phyloP scores from a whole-genome alignment of 2,113 vertebrate genomes.

The Delphinus delphis region DNA sequence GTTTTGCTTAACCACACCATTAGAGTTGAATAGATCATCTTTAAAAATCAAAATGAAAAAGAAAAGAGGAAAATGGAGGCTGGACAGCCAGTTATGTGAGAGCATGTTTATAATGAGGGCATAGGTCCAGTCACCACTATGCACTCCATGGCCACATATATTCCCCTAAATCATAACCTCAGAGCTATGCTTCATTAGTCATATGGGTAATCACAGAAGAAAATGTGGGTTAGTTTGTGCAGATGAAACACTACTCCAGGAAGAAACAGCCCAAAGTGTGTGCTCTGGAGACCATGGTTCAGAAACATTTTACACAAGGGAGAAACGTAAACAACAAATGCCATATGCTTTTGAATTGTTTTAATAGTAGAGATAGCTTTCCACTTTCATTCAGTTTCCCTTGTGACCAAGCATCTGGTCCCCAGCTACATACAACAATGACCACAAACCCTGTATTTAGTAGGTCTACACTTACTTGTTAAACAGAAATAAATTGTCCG shows the following conservation, averaged over 20 bases:
- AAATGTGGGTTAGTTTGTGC: constrained; percentile 59
- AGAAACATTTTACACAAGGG: constrained; percentile 59
- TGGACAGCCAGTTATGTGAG: background rate
- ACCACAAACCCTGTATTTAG: constrained; percentile 39
- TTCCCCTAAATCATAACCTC: constrained; percentile 65
- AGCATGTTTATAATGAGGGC: background rate
- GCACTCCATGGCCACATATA: background rate
- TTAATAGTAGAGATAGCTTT: background rate
- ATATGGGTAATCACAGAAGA: constrained; percentile 68
- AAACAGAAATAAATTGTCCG: constrained; percentile 15
- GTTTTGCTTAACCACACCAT: background rate
- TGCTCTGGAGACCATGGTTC: constrained; percentile 42
- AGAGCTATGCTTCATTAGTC: constrained; percentile 64
- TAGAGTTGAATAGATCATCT: background rate
- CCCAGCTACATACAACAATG: background rate
- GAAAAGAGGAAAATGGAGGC: background rate
- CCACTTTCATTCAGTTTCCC: background rate
- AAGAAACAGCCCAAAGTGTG: constrained; percentile 66
- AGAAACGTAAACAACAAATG: constrained; percentile 55
- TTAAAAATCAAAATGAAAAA: constrained; percentile 5
- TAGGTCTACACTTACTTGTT: constrained; percentile 4
- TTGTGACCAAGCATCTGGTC: constrained; percentile 47
- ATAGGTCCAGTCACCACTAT: background rate
- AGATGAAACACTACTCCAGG: constrained; percentile 62
- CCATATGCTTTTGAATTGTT: constrained; percentile 4